Evolutionary conservation across 2,113 vertebrate species (phyloP).

Genomic region (Martes martes): DNA sequence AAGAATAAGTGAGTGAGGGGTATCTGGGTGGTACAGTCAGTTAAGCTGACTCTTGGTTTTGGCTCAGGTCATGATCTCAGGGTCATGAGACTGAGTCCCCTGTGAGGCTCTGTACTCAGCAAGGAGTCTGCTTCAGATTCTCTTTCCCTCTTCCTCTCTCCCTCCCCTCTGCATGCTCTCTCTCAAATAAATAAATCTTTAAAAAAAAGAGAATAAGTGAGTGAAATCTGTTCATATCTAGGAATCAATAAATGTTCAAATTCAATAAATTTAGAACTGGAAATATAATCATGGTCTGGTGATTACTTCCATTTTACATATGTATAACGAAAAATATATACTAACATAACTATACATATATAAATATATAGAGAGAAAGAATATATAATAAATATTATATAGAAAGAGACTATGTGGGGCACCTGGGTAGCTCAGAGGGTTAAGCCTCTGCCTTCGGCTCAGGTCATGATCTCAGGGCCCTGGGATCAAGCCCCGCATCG

Average conservation of each 20-base stretch:
- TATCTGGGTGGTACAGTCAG: neutral
- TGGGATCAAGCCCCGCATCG: no score
- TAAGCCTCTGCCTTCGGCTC: no score
- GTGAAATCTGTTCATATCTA: neutral
- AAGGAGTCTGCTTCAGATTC: neutral
- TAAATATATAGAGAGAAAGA: neutral
- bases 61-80: neutral
- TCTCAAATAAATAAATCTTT: neutral
- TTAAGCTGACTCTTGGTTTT: neutral
- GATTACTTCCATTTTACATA: neutral
- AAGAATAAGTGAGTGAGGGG: neutral
- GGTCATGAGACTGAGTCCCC: neutral
- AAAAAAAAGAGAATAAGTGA: neutral
- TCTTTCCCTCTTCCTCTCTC: neutral
- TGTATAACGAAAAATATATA: neutral
- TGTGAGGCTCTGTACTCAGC: neutral
- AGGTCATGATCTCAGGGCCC: no score
- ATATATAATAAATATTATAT: neutral
- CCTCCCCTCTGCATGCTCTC: neutral
- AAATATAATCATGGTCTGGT: neutral
- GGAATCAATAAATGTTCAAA: neutral
- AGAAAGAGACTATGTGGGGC: neutral
- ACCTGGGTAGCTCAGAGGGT: no score
- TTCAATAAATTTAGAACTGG: neutral
- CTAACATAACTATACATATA: neutral